Evolutionary conservation across 1,140 invertebrate species (phyloP).

Genomic region (Drosophila dunni): DNA sequence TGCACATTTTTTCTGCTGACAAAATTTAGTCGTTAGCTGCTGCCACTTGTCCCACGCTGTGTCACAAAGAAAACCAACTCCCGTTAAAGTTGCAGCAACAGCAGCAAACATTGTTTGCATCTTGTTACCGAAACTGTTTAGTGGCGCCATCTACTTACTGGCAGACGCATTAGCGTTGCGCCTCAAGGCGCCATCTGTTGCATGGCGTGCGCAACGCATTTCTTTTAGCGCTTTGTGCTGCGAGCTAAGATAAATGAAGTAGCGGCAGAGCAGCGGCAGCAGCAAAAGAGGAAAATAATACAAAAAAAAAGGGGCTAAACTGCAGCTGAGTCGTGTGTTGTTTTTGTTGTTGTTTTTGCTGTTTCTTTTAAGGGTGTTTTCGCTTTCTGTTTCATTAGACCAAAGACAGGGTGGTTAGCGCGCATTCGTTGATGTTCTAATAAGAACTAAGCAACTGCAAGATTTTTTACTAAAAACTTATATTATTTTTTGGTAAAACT

Average conservation of each 20-base stretch:
- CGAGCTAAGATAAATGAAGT: constrained; percentile 16
- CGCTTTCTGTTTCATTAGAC: constrained; percentile 8
- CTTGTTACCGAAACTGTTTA: background rate
- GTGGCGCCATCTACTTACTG: constrained; percentile 56
- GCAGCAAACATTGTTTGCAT: background rate
- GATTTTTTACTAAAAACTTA: too few relatives aligned
- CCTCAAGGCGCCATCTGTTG: constrained; percentile 60
- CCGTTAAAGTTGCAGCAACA: background rate
- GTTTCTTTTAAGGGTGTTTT: constrained; percentile 44
- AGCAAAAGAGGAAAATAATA: constrained; percentile 17
- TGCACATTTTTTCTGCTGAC: background rate
- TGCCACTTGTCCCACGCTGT: background rate
- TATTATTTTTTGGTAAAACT: too few relatives aligned
- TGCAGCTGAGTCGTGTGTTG: constrained; percentile 17
- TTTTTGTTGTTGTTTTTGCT: constrained; percentile 7
- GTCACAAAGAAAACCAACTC: background rate
- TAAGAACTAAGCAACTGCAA: too few relatives aligned
- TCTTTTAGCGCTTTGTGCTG: constrained; percentile 30
- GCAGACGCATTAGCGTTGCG: background rate
- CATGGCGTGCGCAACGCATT: constrained; percentile 38
- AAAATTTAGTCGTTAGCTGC: background rate
- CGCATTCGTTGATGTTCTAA: background rate
- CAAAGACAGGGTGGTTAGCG: constrained; percentile 56
- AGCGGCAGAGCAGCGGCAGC: too few relatives aligned
- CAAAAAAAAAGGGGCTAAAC: constrained; percentile 26